A percentile compares a stretch with the other conserved stretches of the same genome.
Evolutionary conservation across 2,888 invertebrate species (phyloP).

Genomic region (Ochropacha duplaris): DNA sequence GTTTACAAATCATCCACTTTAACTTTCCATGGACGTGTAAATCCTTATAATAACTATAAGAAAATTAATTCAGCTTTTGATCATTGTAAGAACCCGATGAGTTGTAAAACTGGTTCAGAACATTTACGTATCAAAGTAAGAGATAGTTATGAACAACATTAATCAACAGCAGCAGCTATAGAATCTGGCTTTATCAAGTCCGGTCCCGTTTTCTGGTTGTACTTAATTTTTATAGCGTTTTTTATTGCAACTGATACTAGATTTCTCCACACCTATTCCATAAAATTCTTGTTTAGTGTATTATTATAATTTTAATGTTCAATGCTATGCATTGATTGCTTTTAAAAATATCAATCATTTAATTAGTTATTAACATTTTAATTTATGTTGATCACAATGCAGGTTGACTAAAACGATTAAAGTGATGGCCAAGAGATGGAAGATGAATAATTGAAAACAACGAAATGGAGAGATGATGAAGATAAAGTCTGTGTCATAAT

Average conservation of each 20-base stretch:
- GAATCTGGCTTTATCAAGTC: background rate
- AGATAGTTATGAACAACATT: conserved; percentile 39
- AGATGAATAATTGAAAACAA: no score
- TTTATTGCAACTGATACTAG: background rate
- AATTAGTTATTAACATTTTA: background rate
- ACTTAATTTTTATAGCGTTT: background rate
- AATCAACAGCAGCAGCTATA: conserved; percentile 25
- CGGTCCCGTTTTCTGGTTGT: background rate
- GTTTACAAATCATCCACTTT: background rate
- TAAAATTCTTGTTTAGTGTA: background rate
- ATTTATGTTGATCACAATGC: no score
- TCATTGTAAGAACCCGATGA: background rate
- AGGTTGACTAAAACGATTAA: no score
- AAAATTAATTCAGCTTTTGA: background rate
- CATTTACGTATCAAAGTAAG: conserved; percentile 24
- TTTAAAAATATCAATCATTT: background rate
- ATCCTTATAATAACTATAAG: background rate
- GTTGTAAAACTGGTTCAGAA: conserved; percentile 9
- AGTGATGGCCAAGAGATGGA: no score
- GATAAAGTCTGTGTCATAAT: no score
- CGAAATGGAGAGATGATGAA: no score
- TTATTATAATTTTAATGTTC: background rate
- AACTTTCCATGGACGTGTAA: background rate
- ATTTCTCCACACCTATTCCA: background rate
- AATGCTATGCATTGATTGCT: background rate